phyloP scores from a whole-genome alignment of 2,113 vertebrate genomes.

The Paracyprichromis sp. region DNA sequence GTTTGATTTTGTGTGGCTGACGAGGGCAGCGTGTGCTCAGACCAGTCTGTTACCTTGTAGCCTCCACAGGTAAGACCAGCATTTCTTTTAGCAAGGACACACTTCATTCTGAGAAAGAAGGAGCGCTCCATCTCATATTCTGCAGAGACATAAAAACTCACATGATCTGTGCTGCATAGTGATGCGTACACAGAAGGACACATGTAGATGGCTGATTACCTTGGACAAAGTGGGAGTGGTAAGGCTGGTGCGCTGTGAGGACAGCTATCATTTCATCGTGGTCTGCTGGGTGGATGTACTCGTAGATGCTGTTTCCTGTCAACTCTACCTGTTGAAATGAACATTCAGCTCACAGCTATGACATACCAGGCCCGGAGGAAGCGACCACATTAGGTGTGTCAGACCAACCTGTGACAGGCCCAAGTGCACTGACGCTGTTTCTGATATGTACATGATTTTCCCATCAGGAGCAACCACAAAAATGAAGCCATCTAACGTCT shows the following conservation, averaged over 20 bases:
- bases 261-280: conserved; percentile 97
- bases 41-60: conserved; percentile 79
- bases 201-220: conserved; percentile 61
- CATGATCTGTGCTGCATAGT: not conserved
- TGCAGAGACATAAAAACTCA: conserved; percentile 26
- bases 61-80: conserved; percentile 95
- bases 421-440: conserved; percentile 94
- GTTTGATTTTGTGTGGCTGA: not conserved
- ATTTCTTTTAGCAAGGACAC: conserved; percentile 93
- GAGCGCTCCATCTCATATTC: conserved; percentile 97
- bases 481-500: conserved; percentile 98
- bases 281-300: conserved; percentile 95
- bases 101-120: conserved; percentile 97
- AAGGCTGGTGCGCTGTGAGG: conserved; percentile 93
- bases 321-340: conserved; percentile 87
- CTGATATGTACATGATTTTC: conserved; percentile 99
- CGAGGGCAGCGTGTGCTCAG: not conserved
- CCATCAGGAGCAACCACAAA: conserved; percentile 98
- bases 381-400: not conserved
- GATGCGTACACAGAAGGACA: not conserved
- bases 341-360: conserved; percentile 6
- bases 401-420: conserved; percentile 90
- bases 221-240: conserved; percentile 95
- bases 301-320: conserved; percentile 97
- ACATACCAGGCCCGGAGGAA: not conserved